Percentiles rank a stretch among this genome's conserved stretches.
phyloP scores from a whole-genome alignment of 2,113 vertebrate species.

The Chloroceryle aenea region DNA sequence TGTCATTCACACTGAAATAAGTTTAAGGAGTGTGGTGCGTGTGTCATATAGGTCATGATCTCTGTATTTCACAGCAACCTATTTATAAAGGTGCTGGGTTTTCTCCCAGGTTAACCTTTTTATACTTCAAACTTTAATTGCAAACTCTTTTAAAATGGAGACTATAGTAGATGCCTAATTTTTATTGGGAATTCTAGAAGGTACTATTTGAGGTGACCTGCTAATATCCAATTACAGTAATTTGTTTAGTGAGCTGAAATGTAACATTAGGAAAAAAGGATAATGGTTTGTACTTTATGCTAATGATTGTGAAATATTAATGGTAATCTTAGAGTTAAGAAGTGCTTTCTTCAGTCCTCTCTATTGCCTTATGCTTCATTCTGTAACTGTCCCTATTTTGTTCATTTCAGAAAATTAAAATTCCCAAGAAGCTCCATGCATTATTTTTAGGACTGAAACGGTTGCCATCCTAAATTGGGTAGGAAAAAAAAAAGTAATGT shows the following conservation, averaged over 20 bases:
- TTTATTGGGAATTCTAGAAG: background rate
- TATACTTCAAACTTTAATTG: background rate
- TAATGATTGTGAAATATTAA: background rate
- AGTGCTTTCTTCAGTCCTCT: background rate
- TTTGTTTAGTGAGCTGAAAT: conserved; percentile 1
- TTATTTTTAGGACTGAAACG: background rate
- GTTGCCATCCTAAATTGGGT: background rate
- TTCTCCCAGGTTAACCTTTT: background rate
- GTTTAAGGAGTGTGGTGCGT: background rate
- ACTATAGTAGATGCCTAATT: background rate
- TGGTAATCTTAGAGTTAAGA: background rate
- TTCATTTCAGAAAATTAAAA: conserved; percentile 4
- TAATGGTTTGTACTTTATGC: background rate
- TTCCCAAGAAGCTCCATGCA: background rate
- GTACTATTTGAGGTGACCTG: background rate
- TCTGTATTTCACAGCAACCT: background rate
- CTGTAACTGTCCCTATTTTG: background rate
- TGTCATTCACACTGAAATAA: background rate
- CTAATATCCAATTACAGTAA: background rate
- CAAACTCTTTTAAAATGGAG: background rate
- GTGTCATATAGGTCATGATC: background rate
- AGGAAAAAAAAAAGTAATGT: background rate
- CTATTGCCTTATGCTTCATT: background rate
- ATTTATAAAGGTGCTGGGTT: background rate
- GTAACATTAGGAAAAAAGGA: background rate